Base-by-base conservation (phyloP, 2,113 vertebrate genomes). In the Pollachius pollachius region DNA sequence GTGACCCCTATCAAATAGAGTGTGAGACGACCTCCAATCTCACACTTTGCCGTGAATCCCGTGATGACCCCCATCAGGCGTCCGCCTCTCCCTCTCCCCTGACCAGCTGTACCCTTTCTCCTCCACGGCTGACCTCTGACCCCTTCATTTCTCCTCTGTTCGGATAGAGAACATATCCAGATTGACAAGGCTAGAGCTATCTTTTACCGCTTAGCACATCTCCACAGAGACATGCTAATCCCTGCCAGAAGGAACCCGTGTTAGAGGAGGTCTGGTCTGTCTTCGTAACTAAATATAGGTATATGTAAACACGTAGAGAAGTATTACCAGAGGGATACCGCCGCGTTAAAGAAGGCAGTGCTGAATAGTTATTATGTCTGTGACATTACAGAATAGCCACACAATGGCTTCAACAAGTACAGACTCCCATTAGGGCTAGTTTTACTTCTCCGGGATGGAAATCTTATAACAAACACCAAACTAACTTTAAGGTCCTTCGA, bases 1-100 rank as follows among this genome's bases (percentile, higher is more conserved):
- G 65, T 79, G 76, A 85, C 88, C 85, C 86, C 73, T 85, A 84
- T 83, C 79, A 71, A 65, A 81, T 68, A 52, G 68, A 71, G 60
- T 83, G 77, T 87, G 78, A 81, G 70, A 76, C 76, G 80, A 76
- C 71, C 82, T 72, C 68, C 67, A 71, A 71, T 86, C 79, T 86
- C 78, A 72, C 76, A 84, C 77, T 78, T 78, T 17, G 52, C 77
- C 65, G 73, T 69, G 65, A 84, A 75, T 80, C 74, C 76, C 70
- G 56, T 16, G 19, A 62, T 74, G 75, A 74, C 65, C 71, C 71
- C 70, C 75, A 30, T 78, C 79, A 73, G 76, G 72, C 41, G 69
- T 34, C 30, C 4, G 30, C 30, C 41, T 48, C 41, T 2, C 48
- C 69, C 58, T 61, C 69, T 72, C 63, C 52, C 68, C 52, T 77